phyloP scores from a whole-genome alignment of 2,797 vertebrate genomes.

The Rhynchonycteris naso region DNA sequence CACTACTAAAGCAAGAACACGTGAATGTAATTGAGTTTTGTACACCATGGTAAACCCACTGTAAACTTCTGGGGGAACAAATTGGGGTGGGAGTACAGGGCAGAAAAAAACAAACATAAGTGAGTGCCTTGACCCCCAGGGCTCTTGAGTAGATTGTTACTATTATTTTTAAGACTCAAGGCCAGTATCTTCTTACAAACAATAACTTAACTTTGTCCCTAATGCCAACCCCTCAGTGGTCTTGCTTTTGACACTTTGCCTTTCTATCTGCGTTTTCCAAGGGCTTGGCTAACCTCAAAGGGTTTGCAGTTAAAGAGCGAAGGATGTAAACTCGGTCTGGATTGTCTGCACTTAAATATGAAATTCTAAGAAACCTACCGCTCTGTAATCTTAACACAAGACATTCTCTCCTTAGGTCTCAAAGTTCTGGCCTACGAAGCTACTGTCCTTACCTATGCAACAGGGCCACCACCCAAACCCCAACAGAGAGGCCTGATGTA shows the following conservation, averaged over 20 bases:
- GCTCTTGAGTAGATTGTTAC: neutral
- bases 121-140: fast-evolving
- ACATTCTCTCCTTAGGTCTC: neutral
- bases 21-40: neutral
- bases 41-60: no score
- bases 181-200: neutral
- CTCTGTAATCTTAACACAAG: neutral
- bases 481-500: no score
- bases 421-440: neutral
- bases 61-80: neutral
- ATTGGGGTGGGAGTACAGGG: no score
- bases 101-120: neutral
- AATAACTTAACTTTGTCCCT: neutral
- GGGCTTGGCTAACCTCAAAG: neutral
- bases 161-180: neutral
- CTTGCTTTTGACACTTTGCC: neutral
- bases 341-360: no score
- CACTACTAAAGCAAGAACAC: neutral
- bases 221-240: neutral
- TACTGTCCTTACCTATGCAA: neutral
- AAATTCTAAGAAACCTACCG: neutral
- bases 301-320: neutral
- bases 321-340: neutral
- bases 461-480: neutral
- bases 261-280: neutral